phyloP scores from a whole-genome alignment of 1,140 invertebrate genomes.

The Listronotus oregonensis region DNA sequence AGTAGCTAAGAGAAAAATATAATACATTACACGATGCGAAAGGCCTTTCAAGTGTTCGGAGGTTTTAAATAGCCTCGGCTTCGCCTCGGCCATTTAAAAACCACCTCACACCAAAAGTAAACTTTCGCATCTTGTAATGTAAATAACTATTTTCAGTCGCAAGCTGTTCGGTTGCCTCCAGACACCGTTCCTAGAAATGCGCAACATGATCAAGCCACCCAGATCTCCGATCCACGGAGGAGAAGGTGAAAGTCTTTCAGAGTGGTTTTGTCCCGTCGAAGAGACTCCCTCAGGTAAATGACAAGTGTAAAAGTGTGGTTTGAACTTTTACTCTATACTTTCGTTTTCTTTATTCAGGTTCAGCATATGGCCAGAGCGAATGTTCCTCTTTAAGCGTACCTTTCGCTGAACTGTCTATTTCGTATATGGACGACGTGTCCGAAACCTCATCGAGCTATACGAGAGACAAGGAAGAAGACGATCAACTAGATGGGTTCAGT shows the following conservation, averaged over 20 bases:
- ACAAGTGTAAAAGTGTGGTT: too few relatives aligned
- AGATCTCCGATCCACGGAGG: slow-evolving; percentile 52
- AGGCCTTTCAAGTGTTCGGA: too few relatives aligned
- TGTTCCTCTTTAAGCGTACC: slow-evolving; percentile 53
- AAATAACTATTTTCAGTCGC: too few relatives aligned
- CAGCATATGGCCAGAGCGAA: slow-evolving; percentile 42
- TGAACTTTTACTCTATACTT: too few relatives aligned
- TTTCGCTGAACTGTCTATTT: slow-evolving; percentile 52
- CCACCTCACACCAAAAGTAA: too few relatives aligned
- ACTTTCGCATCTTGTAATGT: too few relatives aligned
- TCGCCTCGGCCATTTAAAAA: too few relatives aligned
- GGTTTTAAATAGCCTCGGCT: too few relatives aligned
- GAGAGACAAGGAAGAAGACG: slow-evolving; percentile 37
- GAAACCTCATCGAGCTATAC: slow-evolving; percentile 44
- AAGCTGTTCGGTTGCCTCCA: slow-evolving; percentile 67
- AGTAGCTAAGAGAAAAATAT: too few relatives aligned
- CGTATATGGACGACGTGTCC: slow-evolving; percentile 54
- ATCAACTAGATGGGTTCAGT: slow-evolving; percentile 22
- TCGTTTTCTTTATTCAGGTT: neutral
- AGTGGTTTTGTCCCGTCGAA: slow-evolving; percentile 53
- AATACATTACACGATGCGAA: too few relatives aligned
- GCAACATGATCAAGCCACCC: slow-evolving; percentile 61
- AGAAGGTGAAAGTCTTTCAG: slow-evolving; percentile 53
- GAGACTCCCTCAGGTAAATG: slow-evolving; percentile 20
- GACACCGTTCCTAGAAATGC: slow-evolving; percentile 62